Percentiles rank a stretch among this genome's conserved stretches.
Evolutionary conservation across 2,797 vertebrate species (phyloP).

Genomic region (Diplodus sargus): DNA sequence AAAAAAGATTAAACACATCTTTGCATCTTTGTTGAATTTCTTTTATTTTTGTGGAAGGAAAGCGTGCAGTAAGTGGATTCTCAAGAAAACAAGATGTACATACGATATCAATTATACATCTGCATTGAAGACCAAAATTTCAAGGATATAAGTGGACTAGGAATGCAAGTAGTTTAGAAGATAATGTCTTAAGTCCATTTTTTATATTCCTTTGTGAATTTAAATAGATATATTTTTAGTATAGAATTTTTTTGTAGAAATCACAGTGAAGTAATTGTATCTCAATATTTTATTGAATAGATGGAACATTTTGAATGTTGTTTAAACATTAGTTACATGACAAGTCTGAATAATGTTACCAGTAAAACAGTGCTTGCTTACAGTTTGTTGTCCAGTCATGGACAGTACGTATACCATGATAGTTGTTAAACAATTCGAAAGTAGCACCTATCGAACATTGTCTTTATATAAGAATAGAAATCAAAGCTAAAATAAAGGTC

Average conservation of each 20-base stretch:
- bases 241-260: not conserved
- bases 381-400: not conserved
- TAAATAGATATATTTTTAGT: not conserved
- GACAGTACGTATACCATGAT: not conserved
- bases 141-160: not conserved
- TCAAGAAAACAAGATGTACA: too few species aligned
- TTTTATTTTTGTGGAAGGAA: too few species aligned
- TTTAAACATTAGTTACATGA: not conserved
- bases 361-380: not conserved
- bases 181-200: not conserved
- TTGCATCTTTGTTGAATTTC: not conserved
- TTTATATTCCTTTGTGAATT: not conserved
- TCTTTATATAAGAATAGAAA: too few species aligned
- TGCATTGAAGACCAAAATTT: not conserved
- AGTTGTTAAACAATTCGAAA: not conserved
- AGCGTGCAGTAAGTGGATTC: too few species aligned
- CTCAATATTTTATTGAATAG: not conserved
- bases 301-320: not conserved
- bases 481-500: too few species aligned
- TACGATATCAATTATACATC: not conserved
- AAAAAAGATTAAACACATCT: not conserved
- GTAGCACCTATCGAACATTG: not conserved
- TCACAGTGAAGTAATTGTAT: not conserved
- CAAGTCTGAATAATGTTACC: not conserved
- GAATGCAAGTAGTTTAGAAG: not conserved